Percentiles rank a stretch among this genome's conserved stretches.
phyloP scores from a whole-genome alignment of 2,797 vertebrate genomes.

The Lutjanus argentimaculatus region DNA sequence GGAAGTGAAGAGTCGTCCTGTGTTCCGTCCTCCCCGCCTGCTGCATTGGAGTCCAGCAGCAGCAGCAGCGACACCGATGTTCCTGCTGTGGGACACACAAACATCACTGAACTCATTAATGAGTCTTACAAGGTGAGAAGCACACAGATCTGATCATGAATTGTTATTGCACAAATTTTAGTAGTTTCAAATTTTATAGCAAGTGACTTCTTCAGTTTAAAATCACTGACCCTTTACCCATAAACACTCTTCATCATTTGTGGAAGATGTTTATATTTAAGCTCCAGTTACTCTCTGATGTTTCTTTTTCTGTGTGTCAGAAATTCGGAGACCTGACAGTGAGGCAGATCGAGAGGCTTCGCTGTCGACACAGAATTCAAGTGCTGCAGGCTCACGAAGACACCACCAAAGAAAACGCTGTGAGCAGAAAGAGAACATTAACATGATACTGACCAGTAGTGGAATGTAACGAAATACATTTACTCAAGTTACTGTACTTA shows the following conservation, averaged over 20 bases:
- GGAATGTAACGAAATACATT: too few species aligned
- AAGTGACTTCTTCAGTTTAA: not conserved
- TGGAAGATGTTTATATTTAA: not conserved
- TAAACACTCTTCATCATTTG: fast-evolving
- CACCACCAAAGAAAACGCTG: slow-evolving; percentile 94
- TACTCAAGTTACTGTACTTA: too few species aligned
- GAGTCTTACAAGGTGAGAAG: slow-evolving; percentile 91
- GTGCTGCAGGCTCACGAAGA: slow-evolving; percentile 96
- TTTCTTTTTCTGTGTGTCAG: slow-evolving; percentile 71
- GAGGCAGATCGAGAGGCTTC: slow-evolving; percentile 92
- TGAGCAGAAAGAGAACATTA: slow-evolving; percentile 71
- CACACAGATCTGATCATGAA: fast-evolving
- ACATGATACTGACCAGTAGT: not conserved
- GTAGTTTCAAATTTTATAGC: not conserved
- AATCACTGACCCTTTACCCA: not conserved
- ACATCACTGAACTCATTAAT: slow-evolving; percentile 92
- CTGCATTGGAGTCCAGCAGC: slow-evolving; percentile 76
- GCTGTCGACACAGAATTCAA: slow-evolving; percentile 92
- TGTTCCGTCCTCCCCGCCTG: slow-evolving; percentile 78
- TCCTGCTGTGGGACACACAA: slow-evolving; percentile 76
- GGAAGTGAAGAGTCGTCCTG: slow-evolving; percentile 81
- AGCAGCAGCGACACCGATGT: slow-evolving; percentile 62
- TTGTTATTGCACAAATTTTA: not conserved
- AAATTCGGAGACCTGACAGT: slow-evolving; percentile 94
- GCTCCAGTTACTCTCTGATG: not conserved